Base-by-base conservation (phyloP, 2,888 invertebrate genomes). In the Sarcophaga rosellei region DNA sequence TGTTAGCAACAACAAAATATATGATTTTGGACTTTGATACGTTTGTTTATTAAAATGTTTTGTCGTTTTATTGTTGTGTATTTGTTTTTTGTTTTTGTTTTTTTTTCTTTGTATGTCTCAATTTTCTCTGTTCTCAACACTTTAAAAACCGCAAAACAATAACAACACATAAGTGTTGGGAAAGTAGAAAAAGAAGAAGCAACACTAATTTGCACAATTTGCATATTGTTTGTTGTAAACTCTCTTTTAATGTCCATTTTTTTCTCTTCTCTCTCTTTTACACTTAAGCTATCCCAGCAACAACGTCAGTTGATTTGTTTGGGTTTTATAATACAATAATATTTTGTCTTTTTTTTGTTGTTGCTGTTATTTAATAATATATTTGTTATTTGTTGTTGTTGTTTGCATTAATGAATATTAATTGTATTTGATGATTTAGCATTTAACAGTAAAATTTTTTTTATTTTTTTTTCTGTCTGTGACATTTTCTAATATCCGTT, bases 1-100 rank as follows among this genome's bases (percentile, higher is more conserved):
- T 35, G 35, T 35, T 35, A 35, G 35, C 35, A 35, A 35, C 35
- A 35, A 70, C 62, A 80, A 81, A 35, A 66, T 66, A 70, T 82
- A 45, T 53, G 53, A 44, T 68, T 79, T 12, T 88, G 86, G 88
- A 84, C 84, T 86, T 88, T 88, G 84, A 74, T 77, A 86, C 84
- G 35, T 72, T 76, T 85, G 77, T 73, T 76, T 78, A 75, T 68
- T 70, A 72, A 21, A 57, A 21, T 65, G 57, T 72, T 65, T 65
- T 80, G 57, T 8, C 53, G 44, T 45, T n/a, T 25, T 12, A 6
- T 79, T 63, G 68, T 77, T 74, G 21, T 53, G 12, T 17, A 5
- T 15, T 53, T 15, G 12, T 17, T 12, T 53, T 53, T 53, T 12
- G 5, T 47, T 44, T 63, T 59, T 69, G n/a, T n/a, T 76, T 61